A percentile compares a stretch with the other conserved stretches of the same genome.
Evolutionary conservation across 2,113 vertebrate genomes (phyloP).

Genomic region (Spilogale gracilis): DNA sequence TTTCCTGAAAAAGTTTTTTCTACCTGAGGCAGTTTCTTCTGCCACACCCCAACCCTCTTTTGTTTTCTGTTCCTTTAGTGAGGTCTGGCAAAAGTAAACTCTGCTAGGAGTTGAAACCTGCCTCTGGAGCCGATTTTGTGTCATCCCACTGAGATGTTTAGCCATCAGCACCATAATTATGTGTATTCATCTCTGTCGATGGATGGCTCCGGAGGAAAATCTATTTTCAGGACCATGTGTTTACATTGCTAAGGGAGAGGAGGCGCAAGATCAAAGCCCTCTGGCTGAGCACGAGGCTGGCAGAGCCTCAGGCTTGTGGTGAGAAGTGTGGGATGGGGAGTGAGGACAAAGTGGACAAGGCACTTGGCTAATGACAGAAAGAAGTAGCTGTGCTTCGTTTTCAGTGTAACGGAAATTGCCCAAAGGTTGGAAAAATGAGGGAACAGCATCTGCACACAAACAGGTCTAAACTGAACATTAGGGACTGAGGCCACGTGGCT

Average conservation of each 20-base stretch:
- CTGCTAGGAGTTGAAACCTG: background rate
- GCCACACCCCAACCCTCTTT: background rate
- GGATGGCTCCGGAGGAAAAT: background rate
- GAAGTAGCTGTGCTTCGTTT: background rate
- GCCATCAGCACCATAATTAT: background rate
- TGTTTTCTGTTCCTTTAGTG: background rate
- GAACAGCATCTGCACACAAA: background rate
- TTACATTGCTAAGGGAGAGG: background rate
- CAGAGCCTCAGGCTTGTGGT: background rate
- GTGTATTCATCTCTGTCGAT: background rate
- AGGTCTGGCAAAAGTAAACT: background rate
- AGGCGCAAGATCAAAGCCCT: background rate
- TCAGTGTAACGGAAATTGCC: background rate
- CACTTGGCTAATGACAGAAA: background rate
- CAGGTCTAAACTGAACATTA: background rate
- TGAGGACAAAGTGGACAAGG: background rate
- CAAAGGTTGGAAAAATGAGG: background rate
- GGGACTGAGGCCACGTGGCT: background rate
- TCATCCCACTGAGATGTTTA: background rate
- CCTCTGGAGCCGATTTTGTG: background rate
- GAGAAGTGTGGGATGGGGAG: background rate
- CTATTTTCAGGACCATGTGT: background rate
- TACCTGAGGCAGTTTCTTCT: background rate
- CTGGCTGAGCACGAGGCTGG: background rate
- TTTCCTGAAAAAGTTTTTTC: background rate